Percentiles rank a stretch among this genome's conserved stretches.
Evolutionary conservation across 2,113 vertebrate species (phyloP).

Genomic region (Pseudois nayaur): DNA sequence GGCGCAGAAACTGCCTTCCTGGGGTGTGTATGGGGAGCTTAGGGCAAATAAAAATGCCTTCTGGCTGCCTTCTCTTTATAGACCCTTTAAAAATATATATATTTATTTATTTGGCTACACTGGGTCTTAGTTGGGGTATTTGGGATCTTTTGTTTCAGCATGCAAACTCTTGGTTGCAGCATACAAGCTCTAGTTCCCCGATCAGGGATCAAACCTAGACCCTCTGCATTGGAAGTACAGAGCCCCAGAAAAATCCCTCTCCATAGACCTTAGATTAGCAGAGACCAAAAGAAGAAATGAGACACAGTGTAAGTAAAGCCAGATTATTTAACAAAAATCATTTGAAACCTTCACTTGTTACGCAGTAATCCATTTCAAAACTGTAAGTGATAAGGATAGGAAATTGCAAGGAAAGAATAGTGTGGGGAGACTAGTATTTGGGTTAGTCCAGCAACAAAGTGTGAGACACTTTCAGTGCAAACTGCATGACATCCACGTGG

Average conservation of each 20-base stretch:
- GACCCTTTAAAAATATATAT: background rate
- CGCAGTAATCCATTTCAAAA: background rate
- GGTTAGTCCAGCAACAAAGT: background rate
- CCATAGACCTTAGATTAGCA: background rate
- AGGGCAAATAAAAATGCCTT: background rate
- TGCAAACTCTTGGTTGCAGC: background rate
- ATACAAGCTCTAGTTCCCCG: fast-evolving
- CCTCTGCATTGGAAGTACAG: background rate
- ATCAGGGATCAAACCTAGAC: background rate
- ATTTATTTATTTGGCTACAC: background rate
- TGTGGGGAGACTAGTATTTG: background rate
- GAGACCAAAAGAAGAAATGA: background rate
- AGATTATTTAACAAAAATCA: background rate
- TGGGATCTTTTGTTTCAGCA: background rate
- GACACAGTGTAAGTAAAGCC: background rate
- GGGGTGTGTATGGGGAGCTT: fast-evolving
- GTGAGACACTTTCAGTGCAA: too few species aligned
- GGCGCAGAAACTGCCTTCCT: background rate
- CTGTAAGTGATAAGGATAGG: background rate
- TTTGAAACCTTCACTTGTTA: background rate
- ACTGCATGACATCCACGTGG: background rate
- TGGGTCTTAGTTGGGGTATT: background rate
- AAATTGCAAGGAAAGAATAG: background rate
- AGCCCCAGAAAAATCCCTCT: background rate
- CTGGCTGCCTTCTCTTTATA: background rate